Evolutionary conservation across 2,888 invertebrate genomes (phyloP), one percentile per base, ranked within the genome.

Genomic region (Sthenelais limicola): DNA sequence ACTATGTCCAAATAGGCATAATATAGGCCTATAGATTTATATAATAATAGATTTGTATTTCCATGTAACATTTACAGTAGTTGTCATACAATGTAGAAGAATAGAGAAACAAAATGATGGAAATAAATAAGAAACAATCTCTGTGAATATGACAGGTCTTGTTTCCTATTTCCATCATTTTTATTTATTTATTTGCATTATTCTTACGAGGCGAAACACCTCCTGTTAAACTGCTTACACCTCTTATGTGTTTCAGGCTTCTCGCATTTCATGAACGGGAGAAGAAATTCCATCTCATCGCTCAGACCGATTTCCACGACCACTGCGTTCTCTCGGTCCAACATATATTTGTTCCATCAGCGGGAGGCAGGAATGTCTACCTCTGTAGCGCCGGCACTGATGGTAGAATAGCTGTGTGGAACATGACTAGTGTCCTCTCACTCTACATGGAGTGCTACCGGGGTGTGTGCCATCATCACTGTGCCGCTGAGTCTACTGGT

Each of bases 371-470:
- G 49, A 9, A 43, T 9, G 43, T 43, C 28, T 67, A 84, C 28
- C 80, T 92, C 21, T 82, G 92, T 30, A 91, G 92, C 0, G 91
- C 92, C 85, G 91, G 92, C 0, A 94, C 94, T 0, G 92, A 93
- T 89, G 94, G 95, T 0, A 86, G 90, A 35, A 84, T 93, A 4
- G 90, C 91, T 38, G 91, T 94, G 80, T 94, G 93, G 92, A 87
- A 92, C 72, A 81, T 91, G 0, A 85, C 88, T 0, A 70, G 82
- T 21, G 71, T 86, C 33, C 76, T 72, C 24, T n/a, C 18, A 21
- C 33, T 12, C 5, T 38, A 33, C 32, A 2, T 49, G 2, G 62
- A 35, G 7, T 62, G 62, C 21, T 3, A 38, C 35, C 9, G 9
- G 1, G 35, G 43, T 1, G 3, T 38, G 21, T 62, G 62, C 62